Conservation (phyloP, 2,888 invertebrate genomes). For the Limenitis camilla region DNA sequence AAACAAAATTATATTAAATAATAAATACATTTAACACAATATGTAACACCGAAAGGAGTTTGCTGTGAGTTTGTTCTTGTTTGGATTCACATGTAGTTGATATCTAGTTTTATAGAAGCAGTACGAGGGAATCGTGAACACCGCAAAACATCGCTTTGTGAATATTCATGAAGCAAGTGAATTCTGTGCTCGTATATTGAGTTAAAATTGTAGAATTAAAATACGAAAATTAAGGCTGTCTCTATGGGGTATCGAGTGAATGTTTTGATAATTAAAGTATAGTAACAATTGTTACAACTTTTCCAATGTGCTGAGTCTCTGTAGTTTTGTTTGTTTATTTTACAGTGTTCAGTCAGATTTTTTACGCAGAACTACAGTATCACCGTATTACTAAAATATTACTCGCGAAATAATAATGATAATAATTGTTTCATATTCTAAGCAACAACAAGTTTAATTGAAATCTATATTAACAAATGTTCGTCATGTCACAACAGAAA, state of each 20-base stretch:
- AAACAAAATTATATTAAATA: constrained; percentile 1
- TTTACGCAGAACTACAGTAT: too few species aligned
- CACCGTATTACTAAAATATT: too few species aligned
- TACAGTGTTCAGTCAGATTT: too few species aligned
- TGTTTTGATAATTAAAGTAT: too few species aligned
- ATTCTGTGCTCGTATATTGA: background rate
- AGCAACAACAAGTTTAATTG: too few species aligned
- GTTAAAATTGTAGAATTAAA: constrained; percentile 1
- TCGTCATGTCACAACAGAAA: too few species aligned
- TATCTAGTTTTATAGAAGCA: constrained; percentile 1
- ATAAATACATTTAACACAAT: background rate
- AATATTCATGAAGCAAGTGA: constrained; percentile 14
- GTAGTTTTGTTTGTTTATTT: too few species aligned
- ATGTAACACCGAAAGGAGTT: background rate
- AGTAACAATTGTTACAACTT: too few species aligned
- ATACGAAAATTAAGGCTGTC: background rate
- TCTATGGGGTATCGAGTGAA: too few species aligned
- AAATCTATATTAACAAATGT: too few species aligned
- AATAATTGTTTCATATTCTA: background rate
- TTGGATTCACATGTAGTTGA: background rate
- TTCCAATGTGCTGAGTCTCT: too few species aligned
- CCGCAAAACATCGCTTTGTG: constrained; percentile 13
- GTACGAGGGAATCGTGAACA: background rate
- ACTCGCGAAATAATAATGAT: too few species aligned
- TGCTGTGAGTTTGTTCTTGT: background rate